Base-by-base conservation (phyloP, 2,888 invertebrate species). In the Aphodius sticticus region DNA sequence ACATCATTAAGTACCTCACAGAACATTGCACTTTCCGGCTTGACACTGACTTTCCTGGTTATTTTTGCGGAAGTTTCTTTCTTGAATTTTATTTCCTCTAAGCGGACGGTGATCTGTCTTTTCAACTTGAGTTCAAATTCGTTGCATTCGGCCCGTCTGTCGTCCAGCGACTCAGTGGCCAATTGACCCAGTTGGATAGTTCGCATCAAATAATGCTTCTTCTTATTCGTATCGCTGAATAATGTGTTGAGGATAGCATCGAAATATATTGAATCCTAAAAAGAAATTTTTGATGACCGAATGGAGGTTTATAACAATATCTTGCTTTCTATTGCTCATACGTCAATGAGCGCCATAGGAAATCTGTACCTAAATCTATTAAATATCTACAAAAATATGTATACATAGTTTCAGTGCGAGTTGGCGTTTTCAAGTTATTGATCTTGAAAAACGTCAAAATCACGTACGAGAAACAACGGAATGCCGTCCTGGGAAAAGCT, bases 131-230 rank as follows among this genome's bases (percentile, higher is more conserved):
- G 89, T 83, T 93, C 92, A 81, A 94, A 85, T 77, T 90, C 90
- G 83, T 90, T 91, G 85, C 92, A 94, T 84, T 92, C 92, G 75
- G 90, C 90, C 81, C 92, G 92, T 77, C 93, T 89, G 82, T 94
- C 93, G 77, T 93, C 93, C 37, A 93, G 88, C 85, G 94, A 93
- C 85, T 94, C 94, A 83, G 92, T 91, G 0, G 93, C 93, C 0
- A 93, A 87, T 84, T 94, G 94, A 0, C 94, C 94, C 89, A 94
- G 91, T 84, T 92, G 91, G 0, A 93, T 93, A 0, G 93, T 92
- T 35, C 91, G 92, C 86, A 93, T 90, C 83, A 94, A 90, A 81
- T 93, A 91, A 84, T 91, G 91, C 72, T 92, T 92, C 87, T 94
- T 94, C 12, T 90, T 90, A 70, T 90, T 87, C 80, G 92, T 91